These are phyloP conservation scores for Prosapia bicincta DNA, from an alignment of 2,888 invertebrate genomes.

Conservation along the genomic window DNA sequence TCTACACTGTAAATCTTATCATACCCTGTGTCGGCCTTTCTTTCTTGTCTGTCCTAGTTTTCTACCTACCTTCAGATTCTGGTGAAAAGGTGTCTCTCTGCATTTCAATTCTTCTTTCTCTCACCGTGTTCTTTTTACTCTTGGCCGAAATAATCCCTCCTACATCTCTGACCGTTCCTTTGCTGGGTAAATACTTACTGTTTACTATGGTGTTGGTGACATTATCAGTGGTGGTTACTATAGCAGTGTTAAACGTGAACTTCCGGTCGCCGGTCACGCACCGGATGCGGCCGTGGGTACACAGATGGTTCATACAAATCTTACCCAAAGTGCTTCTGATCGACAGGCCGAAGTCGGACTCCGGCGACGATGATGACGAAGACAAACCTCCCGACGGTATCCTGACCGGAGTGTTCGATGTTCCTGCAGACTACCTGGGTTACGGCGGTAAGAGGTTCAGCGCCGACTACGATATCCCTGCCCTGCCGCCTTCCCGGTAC, in stretches of 20 bases:
- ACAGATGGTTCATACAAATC: slow-evolving; percentile 59
- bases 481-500: slow-evolving; percentile 44
- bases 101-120: slow-evolving; percentile 87
- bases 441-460: slow-evolving; percentile 54
- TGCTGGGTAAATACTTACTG: slow-evolving; percentile 86
- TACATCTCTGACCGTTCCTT: slow-evolving; percentile 86
- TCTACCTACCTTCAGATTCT: slow-evolving; percentile 96
- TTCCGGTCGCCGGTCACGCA: slow-evolving; percentile 87
- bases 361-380: slow-evolving; percentile 48
- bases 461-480: slow-evolving; percentile 71
- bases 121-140: slow-evolving; percentile 91
- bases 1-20: slow-evolving; percentile 96
- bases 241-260: slow-evolving; percentile 90
- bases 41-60: slow-evolving; percentile 93
- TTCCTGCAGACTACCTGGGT: slow-evolving; percentile 58
- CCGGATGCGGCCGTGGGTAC: slow-evolving; percentile 87
- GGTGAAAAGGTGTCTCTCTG: slow-evolving; percentile 96
- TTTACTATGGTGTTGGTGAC: slow-evolving; percentile 95
- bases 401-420: slow-evolving; percentile 74
- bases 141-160: slow-evolving; percentile 94
- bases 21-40: slow-evolving; percentile 97
- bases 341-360: slow-evolving; percentile 80
- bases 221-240: slow-evolving; percentile 88
- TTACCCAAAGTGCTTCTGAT: slow-evolving; percentile 78
- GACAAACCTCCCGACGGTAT: slow-evolving; percentile 57